Evolutionary conservation across 2,113 vertebrate species (phyloP).

Genomic region (Pluvianellus socialis): DNA sequence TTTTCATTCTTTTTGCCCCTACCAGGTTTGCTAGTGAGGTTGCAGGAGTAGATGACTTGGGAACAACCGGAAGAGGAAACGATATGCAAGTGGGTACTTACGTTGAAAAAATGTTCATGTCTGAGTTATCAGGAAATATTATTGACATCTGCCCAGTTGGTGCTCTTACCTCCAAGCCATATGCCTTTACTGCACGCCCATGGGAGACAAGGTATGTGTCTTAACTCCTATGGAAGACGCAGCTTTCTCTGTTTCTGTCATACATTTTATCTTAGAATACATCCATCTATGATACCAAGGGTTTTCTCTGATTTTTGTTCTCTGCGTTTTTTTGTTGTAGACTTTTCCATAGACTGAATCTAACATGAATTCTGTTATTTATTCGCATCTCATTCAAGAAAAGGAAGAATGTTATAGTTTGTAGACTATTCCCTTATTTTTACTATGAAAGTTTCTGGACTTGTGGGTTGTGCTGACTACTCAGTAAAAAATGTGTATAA

Average conservation of each 20-base stretch:
- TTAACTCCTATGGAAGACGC: background rate
- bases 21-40: constrained; percentile 95
- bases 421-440: background rate
- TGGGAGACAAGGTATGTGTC: constrained; percentile 94
- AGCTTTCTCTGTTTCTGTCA: background rate
- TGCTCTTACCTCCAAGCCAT: constrained; percentile 96
- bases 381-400: background rate
- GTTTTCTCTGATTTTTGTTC: background rate
- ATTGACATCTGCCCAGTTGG: constrained; percentile 98
- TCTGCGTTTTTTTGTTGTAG: background rate
- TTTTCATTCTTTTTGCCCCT: constrained; percentile 25
- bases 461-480: background rate
- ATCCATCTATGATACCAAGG: background rate
- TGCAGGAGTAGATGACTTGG: constrained; percentile 95
- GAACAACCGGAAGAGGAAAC: constrained; percentile 96
- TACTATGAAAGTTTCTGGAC: background rate
- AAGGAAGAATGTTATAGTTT: background rate
- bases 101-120: constrained; percentile 99
- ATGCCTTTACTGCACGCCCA: constrained; percentile 94
- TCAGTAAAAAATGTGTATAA: background rate
- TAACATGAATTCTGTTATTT: background rate
- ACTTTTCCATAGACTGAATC: background rate
- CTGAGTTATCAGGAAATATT: constrained; percentile 93
- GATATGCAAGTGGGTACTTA: constrained; percentile 97
- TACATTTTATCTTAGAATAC: background rate